Conservation (phyloP, 2,888 invertebrate species). For the Cinara cedri region DNA sequence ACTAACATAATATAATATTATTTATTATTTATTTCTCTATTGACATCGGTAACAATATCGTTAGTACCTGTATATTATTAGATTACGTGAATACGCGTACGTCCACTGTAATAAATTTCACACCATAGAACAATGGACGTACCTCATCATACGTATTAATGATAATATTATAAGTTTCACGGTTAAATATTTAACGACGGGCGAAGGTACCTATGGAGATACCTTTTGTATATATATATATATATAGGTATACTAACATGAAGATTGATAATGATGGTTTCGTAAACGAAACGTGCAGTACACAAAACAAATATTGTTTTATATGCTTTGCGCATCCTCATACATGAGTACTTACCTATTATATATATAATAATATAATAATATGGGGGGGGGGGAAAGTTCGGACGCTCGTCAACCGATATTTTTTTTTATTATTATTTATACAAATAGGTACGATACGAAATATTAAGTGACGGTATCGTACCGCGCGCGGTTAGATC, state of each 20-base stretch:
- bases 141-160: neutral
- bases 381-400: too few relatives aligned
- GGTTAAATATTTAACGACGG: neutral
- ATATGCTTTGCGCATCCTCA: neutral
- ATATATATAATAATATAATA: too few relatives aligned
- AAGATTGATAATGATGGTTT: neutral
- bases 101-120: constrained; percentile 49
- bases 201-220: neutral
- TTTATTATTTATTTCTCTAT: neutral
- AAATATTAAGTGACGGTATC: neutral
- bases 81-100: constrained; percentile 5
- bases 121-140: constrained; percentile 43
- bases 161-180: neutral
- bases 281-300: neutral
- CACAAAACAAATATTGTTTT: neutral
- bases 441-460: neutral
- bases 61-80: too few relatives aligned
- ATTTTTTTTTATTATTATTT: neutral
- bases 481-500: constrained; percentile 3
- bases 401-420: neutral
- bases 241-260: neutral
- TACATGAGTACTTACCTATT: neutral
- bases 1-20: neutral
- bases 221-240: too few relatives aligned
- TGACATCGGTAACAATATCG: neutral